Base-by-base conservation (phyloP, 2,888 invertebrate species). In the Epistrophe eligans region DNA sequence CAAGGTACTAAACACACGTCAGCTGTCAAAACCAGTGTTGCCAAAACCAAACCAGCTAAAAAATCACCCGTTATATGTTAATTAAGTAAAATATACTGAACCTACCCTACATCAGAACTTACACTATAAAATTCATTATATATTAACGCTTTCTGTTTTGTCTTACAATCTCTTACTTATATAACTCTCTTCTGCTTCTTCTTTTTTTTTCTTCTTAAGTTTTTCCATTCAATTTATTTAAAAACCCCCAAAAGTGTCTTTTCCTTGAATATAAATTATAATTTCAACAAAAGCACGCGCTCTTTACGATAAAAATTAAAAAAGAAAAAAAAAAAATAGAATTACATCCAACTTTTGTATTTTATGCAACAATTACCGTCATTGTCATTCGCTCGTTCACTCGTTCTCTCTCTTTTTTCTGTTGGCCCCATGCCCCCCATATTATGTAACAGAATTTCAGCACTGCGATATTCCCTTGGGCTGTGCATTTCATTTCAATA, bases 401-500 rank as follows among this genome's bases (percentile, higher is more conserved):
- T 64, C 32, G 1, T 15, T 40, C 1, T 40, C 10, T 40, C 13
- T 60, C 9, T 24, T 2, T 15, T 1, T 52, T 8, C 2, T 0
- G 10, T 38, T 38, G 38, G 13, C 40, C 35, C 17, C 58, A 35
- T 35, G 10, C 10, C 4, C 32, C 32, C 32, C 66, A 35, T 17
- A 66, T 66, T 66, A 40, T 66, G 66, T 48, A 66, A 66, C 48
- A 48, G 7, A 48, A 66, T 35, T 50, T 50, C 17, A 48, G 48
- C 32, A 28, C 24, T n/a, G 35, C 17, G 35, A 17, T 48, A 48
- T 8, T 24, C 66, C 35, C 48, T 48, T n/a, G 48, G 66, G 66
- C 35, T 48, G 40, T 52, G 50, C 67, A 70, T 70, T 52, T 40
- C 67, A 70, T 70, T 52, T 40, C 64, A 48, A 38, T 50, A 52